Evolutionary conservation across 2,113 vertebrate species (phyloP), one percentile per base, ranked within the genome.

Genomic region (Oryzias celebensis): DNA sequence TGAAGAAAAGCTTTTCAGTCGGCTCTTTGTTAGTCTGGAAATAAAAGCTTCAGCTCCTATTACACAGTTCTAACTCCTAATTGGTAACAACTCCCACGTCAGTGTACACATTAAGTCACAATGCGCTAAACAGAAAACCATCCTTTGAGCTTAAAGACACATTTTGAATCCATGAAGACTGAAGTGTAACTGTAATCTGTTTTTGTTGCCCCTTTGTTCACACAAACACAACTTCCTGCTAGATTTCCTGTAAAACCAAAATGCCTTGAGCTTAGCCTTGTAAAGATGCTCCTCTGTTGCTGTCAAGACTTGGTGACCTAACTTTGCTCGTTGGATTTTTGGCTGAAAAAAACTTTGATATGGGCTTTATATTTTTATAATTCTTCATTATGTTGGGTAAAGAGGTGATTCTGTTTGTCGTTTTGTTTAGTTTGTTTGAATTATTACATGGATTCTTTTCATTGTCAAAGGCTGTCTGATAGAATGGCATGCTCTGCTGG

Each of bases 341-440:
- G 68, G 53, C 56, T 41, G 52, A 74, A 36, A 71, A 71, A 72
- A 62, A 73, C 58, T 81, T 86, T 78, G 53, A 78, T 70, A 77
- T 41, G 75, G 77, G 65, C 58, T 65, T 41, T 86, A 77, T 88
- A 84, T 85, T 85, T 88, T 89, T 90, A 71, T 82, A 84, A 75
- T 26, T 50, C 62, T 43, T 80, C 52, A 65, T 76, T 50, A 43
- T 65, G 55, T 72, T 54, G 18, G 23, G 43, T 57, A 60, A 50
- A 58, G 49, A 63, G 42, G 56, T 50, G 17, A 57, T 46, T 62
- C 22, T 70, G 49, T 64, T 43, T 53, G 44, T 61, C 66, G 12
- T 49, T 17, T 7, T 22, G 16, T 22, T 44, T 46, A 3, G 4
- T 15, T 62, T 59, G 48, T 77, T 57, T 42, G 31, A 46, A 65